Percentiles rank a stretch among this genome's conserved stretches.
These are phyloP conservation scores for Luperina nickerlii DNA, from an alignment of 2,888 invertebrate species.

Conservation along the genomic window DNA sequence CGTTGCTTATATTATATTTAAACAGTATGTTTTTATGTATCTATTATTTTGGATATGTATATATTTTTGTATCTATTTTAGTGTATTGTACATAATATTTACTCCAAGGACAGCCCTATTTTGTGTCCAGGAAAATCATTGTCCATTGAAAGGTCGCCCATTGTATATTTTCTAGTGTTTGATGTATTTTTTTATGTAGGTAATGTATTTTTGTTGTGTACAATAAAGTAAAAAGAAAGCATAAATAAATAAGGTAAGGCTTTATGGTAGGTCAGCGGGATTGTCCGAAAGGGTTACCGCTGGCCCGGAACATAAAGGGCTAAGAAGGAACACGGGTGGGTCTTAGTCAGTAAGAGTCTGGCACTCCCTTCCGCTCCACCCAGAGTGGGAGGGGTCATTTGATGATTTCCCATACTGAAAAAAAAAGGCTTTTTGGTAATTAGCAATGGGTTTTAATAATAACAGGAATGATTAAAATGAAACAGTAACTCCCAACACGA, in stretches of 20 bases:
- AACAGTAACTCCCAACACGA: not conserved
- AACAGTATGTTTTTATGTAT: not conserved
- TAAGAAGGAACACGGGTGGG: too few relatives aligned
- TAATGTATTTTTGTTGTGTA: not conserved
- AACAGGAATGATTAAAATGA: not conserved
- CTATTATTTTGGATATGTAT: not conserved
- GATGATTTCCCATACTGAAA: too few relatives aligned
- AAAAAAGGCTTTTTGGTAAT: too few relatives aligned
- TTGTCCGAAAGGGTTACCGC: too few relatives aligned
- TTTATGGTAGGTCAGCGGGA: too few relatives aligned
- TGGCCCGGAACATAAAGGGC: too few relatives aligned
- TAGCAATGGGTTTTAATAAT: not conserved
- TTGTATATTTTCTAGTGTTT: not conserved
- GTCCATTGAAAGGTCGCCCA: not conserved
- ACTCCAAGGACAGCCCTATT: not conserved
- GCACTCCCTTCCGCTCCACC: too few relatives aligned
- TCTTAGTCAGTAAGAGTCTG: too few relatives aligned
- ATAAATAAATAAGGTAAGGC: not conserved
- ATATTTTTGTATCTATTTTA: not conserved
- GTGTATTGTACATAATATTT: not conserved
- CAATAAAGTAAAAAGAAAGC: not conserved
- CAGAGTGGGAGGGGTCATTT: too few relatives aligned
- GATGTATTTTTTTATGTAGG: not conserved
- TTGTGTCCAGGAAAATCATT: not conserved
- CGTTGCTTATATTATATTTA: not conserved